Percentiles rank a stretch among this genome's conserved stretches.
phyloP scores from a whole-genome alignment of 23 tunicate species.

The Phallusia fumigata region DNA sequence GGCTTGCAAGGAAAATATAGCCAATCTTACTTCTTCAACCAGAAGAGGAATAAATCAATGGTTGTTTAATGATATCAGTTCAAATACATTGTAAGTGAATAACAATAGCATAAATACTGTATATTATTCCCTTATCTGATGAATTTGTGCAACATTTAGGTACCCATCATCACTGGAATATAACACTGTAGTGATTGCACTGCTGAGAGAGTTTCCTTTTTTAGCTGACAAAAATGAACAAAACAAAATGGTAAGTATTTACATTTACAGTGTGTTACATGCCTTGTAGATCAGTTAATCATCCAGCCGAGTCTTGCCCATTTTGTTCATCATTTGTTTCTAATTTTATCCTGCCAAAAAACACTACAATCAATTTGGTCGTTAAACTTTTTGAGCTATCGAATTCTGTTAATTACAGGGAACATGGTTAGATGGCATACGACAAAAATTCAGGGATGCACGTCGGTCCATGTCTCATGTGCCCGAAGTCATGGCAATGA shows the following conservation, averaged over 20 bases:
- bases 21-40: slow-evolving; percentile 11
- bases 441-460: slow-evolving; percentile 21
- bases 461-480: slow-evolving; percentile 14
- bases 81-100: slow-evolving; percentile 15
- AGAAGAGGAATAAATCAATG: slow-evolving; percentile 16
- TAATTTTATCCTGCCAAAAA: too few species aligned
- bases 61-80: slow-evolving; percentile 7
- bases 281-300: neutral
- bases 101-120: neutral
- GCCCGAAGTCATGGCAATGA: slow-evolving; percentile 23
- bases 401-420: neutral
- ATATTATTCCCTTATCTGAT: neutral
- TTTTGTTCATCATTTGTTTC: neutral
- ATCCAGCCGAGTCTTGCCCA: neutral
- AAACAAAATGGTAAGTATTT: slow-evolving; percentile 2
- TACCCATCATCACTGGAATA: slow-evolving; percentile 18
- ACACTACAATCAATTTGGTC: too few species aligned
- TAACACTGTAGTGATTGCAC: slow-evolving; percentile 8
- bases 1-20: slow-evolving; percentile 9
- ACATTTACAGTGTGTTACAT: neutral
- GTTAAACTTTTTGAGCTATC: neutral
- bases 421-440: slow-evolving; percentile 15
- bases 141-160: slow-evolving; percentile 1
- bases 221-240: slow-evolving; percentile 13
- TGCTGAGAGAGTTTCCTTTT: slow-evolving; percentile 10